These are phyloP conservation scores for Montipora capitata DNA, from an alignment of 92 coral and sea anemone genomes.

Conservation along the genomic window DNA sequence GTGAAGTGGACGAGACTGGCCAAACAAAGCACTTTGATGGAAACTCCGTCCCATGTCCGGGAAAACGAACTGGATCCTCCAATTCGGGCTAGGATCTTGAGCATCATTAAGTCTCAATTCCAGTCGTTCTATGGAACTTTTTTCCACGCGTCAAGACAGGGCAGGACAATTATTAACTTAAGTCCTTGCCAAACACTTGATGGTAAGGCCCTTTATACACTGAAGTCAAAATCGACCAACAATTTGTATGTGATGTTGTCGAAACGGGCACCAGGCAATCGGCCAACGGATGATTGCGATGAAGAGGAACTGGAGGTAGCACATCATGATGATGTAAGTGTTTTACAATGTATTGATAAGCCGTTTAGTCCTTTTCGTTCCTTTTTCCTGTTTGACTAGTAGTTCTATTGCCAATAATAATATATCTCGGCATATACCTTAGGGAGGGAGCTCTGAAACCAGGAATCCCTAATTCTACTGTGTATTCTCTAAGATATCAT, in stretches of 20 bases:
- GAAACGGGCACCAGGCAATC: slow-evolving; percentile 10
- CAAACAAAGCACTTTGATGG: slow-evolving; percentile 25
- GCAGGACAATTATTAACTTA: slow-evolving; percentile 18
- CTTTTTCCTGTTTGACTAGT: too few species aligned
- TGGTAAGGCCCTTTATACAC: slow-evolving; percentile 34
- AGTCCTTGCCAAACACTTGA: slow-evolving; percentile 46
- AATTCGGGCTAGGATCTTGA: neutral
- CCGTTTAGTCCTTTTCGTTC: too few species aligned
- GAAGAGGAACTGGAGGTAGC: slow-evolving; percentile 1
- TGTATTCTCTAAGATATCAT: too few species aligned
- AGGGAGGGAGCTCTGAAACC: too few species aligned
- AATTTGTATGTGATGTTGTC: slow-evolving; percentile 39
- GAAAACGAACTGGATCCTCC: slow-evolving; percentile 22
- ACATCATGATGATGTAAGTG: too few species aligned
- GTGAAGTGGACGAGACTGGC: slow-evolving; percentile 13
- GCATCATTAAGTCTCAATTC: slow-evolving; percentile 15
- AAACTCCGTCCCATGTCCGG: slow-evolving; percentile 16
- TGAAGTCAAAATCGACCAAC: slow-evolving; percentile 41
- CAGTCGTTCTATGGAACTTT: slow-evolving; percentile 21
- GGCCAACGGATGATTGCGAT: neutral
- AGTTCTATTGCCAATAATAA: too few species aligned
- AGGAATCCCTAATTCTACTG: too few species aligned
- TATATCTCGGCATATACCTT: too few species aligned
- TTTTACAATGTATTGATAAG: too few species aligned
- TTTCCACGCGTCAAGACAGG: slow-evolving; percentile 28